Percentiles rank a stretch among this genome's conserved stretches.
phyloP scores from a whole-genome alignment of 2,797 vertebrate species.

The Scyliorhinus canicula region DNA sequence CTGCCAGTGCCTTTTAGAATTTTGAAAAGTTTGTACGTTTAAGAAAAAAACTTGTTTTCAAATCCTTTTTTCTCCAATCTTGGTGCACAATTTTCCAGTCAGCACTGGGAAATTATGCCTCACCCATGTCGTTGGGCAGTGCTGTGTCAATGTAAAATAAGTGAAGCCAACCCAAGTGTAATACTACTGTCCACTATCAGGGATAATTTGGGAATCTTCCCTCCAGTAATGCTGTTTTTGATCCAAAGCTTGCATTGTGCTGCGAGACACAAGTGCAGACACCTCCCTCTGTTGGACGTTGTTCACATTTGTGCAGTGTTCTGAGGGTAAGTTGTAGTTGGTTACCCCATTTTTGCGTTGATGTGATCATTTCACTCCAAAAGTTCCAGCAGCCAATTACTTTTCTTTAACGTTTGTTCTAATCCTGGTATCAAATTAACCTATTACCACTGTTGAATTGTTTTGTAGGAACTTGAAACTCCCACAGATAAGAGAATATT shows the following conservation, averaged over 20 bases:
- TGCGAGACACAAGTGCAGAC: background rate
- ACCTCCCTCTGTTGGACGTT: background rate
- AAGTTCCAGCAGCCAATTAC: background rate
- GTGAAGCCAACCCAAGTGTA: background rate
- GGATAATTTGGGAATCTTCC: background rate
- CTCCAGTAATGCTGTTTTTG: background rate
- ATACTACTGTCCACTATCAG: background rate
- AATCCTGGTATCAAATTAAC: background rate
- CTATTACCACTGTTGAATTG: background rate
- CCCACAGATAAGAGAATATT: slow-evolving; percentile 96
- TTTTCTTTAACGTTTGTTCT: background rate
- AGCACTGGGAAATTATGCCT: background rate
- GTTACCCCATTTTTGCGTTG: background rate
- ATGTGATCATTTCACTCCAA: too few relatives aligned
- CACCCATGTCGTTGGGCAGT: background rate
- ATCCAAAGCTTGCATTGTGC: background rate
- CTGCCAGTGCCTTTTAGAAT: background rate
- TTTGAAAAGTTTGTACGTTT: background rate
- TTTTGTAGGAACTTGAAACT: slow-evolving; percentile 78
- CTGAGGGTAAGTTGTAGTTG: background rate
- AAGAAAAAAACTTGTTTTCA: background rate
- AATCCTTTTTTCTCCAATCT: background rate
- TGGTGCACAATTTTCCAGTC: background rate
- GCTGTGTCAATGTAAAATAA: background rate
- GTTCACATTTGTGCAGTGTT: background rate